Conservation (phyloP, 2,888 invertebrate genomes). For the Tineola bisselliella region DNA sequence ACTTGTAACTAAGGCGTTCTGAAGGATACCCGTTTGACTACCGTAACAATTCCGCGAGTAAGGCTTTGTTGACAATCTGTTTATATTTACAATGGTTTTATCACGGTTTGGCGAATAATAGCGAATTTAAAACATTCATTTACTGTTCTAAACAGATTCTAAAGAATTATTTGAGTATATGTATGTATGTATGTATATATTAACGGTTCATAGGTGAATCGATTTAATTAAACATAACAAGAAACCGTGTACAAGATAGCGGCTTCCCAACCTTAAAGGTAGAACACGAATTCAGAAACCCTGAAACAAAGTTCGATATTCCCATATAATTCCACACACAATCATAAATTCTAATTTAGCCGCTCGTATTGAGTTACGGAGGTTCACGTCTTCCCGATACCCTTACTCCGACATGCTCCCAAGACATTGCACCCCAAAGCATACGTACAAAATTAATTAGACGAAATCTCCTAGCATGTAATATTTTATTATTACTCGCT, state of each 20-base stretch:
- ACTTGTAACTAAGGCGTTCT: slow-evolving; percentile 31
- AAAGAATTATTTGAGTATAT: no score
- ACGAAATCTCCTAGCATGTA: slow-evolving; percentile 60
- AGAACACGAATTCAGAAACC: not conserved
- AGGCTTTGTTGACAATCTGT: not conserved
- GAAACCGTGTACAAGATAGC: not conserved
- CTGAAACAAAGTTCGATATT: slow-evolving; percentile 8
- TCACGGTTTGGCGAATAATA: no score
- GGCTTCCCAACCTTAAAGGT: not conserved
- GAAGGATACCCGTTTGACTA: slow-evolving; percentile 7
- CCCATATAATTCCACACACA: slow-evolving; percentile 42
- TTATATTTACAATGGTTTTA: not conserved
- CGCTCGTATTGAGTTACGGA: slow-evolving; percentile 56
- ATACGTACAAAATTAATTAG: slow-evolving; percentile 64
- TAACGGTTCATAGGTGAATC: no score
- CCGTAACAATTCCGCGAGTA: slow-evolving; percentile 3
- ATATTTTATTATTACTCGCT: slow-evolving; percentile 64
- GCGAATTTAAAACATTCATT: no score
- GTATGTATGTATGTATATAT: no score
- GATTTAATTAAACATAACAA: not conserved
- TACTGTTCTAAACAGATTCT: no score
- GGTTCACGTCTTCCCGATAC: slow-evolving; percentile 7
- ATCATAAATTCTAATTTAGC: slow-evolving; percentile 68
- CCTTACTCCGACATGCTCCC: slow-evolving; percentile 35
- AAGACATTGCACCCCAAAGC: slow-evolving; percentile 57